Base-by-base conservation (phyloP, 2,113 vertebrate species). In the Neogale vison region DNA sequence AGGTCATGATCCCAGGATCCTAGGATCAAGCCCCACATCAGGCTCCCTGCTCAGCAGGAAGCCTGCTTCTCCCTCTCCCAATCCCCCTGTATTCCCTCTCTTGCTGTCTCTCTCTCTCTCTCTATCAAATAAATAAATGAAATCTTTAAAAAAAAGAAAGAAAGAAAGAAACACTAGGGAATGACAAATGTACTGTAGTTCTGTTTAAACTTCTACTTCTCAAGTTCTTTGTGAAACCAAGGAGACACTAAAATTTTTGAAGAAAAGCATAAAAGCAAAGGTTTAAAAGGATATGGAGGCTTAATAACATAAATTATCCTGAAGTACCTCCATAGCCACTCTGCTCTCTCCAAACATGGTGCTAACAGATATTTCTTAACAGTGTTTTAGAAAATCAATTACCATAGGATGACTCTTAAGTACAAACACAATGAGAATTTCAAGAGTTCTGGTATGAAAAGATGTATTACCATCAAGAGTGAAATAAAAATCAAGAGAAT, bases 231-330 rank as follows among this genome's bases (percentile, higher is more conserved):
- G 36, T 95, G 39, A 36, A 88, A 90, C 39, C 10, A 55, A 1
- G 24, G 31, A 55, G 17, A 77, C 20, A 74, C 6, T 83, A 29
- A 77, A 45, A 85, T 67, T 95, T 93, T 87, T 6, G 31, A 23
- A 97, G 79, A 77, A 95, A 96, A 91, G 36, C 42, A 50, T 65
- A 82, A 95, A 96, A 42, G n/a, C 57, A 74, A 86, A 76, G 50
- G 8, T 93, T 80, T 82, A 81, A 83, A 91, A 84, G 79, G 20
- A 71, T 45, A 45, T 4, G 15, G 2, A 72, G 39, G n/a, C 7
- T 83, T 94, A 83, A 24, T 76, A 55, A 72, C 23, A 90, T n/a
- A 61, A 83, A 79, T 36, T 65, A 87, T 50, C 18, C 20, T 79
- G 34, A 42, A 90, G 39, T 20, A 63, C 12, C 69, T 91, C n/a